These are phyloP conservation scores for Cosmia pyralina DNA, from an alignment of 2,888 invertebrate species.

Conservation along the genomic window DNA sequence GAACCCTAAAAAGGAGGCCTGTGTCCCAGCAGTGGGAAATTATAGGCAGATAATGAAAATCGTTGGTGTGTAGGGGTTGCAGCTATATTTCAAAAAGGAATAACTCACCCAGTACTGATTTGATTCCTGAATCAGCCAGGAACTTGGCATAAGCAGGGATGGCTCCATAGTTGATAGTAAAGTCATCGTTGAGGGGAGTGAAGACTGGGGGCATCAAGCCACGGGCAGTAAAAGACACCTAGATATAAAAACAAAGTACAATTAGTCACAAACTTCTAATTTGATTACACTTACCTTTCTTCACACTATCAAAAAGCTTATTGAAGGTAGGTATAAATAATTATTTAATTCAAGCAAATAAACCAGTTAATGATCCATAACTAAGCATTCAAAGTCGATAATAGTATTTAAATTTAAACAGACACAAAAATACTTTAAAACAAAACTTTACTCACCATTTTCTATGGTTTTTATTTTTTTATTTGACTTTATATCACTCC, in stretches of 20 bases:
- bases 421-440: not conserved
- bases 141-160: constrained; percentile 92
- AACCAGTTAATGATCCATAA: not conserved
- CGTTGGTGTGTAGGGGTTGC: not conserved
- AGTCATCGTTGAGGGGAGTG: constrained; percentile 91
- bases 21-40: too few relatives aligned
- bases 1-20: too few relatives aligned
- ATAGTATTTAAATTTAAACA: too few relatives aligned
- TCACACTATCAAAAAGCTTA: not conserved
- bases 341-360: not conserved
- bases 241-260: not conserved
- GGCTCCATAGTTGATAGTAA: constrained; percentile 86
- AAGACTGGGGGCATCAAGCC: constrained; percentile 94
- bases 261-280: too few relatives aligned
- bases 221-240: constrained; percentile 85
- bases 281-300: too few relatives aligned
- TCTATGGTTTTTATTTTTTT: constrained; percentile 31
- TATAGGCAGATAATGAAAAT: too few relatives aligned
- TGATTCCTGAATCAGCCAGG: constrained; percentile 91
- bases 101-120: constrained; percentile 91
- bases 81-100: not conserved
- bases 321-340: not conserved
- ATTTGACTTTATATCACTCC: constrained; percentile 12
- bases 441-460: constrained; percentile 63
- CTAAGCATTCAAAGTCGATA: not conserved